phyloP scores from a whole-genome alignment of 2,797 vertebrate genomes.

The Pagetopsis macropterus region DNA sequence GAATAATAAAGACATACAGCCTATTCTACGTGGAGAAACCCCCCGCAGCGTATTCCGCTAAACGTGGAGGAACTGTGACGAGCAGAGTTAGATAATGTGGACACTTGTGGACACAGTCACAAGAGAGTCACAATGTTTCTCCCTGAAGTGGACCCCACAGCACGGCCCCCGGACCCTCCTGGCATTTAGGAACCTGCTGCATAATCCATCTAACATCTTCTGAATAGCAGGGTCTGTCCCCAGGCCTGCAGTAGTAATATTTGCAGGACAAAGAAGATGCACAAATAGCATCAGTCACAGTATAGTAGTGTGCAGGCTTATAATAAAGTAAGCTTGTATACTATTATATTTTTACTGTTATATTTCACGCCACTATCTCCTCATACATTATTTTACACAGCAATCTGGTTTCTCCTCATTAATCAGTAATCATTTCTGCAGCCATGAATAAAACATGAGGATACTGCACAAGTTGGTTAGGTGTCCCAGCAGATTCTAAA shows the following conservation, averaged over 20 bases:
- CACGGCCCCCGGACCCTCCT: conserved; percentile 36
- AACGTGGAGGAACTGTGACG: conserved; percentile 73
- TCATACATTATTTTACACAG: conserved; percentile 53
- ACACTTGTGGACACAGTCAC: conserved; percentile 74
- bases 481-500: conserved; percentile 24
- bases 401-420: conserved; percentile 49
- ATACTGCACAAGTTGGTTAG: conserved; percentile 26
- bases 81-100: conserved; percentile 66
- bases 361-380: conserved; percentile 40
- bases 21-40: conserved; percentile 78
- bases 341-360: conserved; percentile 33
- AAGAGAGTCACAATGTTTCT: conserved; percentile 79
- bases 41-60: conserved; percentile 64
- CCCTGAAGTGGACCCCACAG: conserved; percentile 66
- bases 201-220: conserved; percentile 56
- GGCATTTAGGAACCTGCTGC: conserved; percentile 70
- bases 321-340: conserved; percentile 35
- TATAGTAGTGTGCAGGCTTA: conserved; percentile 20
- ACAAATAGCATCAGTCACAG: conserved; percentile 43
- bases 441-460: conserved; percentile 41
- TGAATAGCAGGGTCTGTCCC: conserved; percentile 53
- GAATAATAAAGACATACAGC: conserved; percentile 86
- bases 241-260: conserved; percentile 39
- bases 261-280: conserved; percentile 36
- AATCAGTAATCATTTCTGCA: conserved; percentile 46